Conservation (phyloP, 2,113 vertebrate genomes). For the Deroptyus accipitrinus region DNA sequence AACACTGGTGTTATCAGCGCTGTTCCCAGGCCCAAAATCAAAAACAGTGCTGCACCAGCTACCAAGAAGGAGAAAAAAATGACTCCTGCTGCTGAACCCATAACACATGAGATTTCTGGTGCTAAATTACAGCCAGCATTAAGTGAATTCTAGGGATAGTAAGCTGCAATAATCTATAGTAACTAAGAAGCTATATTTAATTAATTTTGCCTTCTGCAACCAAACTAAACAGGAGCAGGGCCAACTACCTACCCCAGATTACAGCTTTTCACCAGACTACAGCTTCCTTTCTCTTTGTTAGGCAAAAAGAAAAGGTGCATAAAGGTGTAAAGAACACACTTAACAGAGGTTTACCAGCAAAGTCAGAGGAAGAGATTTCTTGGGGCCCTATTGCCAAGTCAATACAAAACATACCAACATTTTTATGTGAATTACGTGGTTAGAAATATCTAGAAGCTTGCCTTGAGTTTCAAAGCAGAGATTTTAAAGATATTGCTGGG, state of each 20-base stretch:
- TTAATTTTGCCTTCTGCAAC: neutral
- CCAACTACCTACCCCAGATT: neutral
- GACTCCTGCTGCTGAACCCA: no score
- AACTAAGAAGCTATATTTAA: neutral
- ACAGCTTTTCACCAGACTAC: neutral
- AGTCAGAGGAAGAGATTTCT: neutral
- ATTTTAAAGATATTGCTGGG: neutral
- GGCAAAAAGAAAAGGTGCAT: neutral
- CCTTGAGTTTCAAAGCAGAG: neutral
- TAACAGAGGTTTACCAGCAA: neutral
- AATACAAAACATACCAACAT: neutral
- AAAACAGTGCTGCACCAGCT: no score
- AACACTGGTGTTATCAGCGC: no score
- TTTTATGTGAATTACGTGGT: neutral
- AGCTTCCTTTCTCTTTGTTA: neutral
- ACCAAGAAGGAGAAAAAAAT: no score
- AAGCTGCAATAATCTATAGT: neutral
- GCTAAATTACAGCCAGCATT: neutral
- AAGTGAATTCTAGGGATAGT: neutral
- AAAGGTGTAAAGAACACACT: neutral
- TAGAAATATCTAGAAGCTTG: neutral
- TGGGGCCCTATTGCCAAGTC: neutral
- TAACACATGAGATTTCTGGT: neutral
- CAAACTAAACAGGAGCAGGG: neutral
- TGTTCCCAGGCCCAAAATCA: no score